Evolutionary conservation across 2,797 vertebrate genomes (phyloP).

Genomic region (Heterohyrax brucei): DNA sequence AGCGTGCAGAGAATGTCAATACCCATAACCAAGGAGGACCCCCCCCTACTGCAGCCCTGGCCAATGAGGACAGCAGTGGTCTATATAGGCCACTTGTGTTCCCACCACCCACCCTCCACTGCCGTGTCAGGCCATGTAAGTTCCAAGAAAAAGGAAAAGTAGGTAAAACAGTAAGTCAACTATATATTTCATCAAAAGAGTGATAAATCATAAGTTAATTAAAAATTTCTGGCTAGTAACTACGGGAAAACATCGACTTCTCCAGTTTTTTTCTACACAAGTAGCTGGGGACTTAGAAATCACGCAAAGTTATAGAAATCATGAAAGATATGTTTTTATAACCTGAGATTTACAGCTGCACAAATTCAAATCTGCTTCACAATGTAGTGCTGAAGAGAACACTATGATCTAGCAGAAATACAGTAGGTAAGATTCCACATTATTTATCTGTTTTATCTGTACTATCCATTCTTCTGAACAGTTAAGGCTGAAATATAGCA

Average conservation of each 20-base stretch:
- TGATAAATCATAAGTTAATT: background rate
- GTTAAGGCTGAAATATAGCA: constrained; percentile 9
- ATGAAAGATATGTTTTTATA: constrained; percentile 57
- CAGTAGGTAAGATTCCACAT: background rate
- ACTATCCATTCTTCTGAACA: background rate
- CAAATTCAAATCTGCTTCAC: constrained; percentile 34
- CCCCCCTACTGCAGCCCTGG: rapidly evolving
- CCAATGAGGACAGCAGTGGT: background rate
- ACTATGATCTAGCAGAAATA: background rate
- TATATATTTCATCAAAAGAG: background rate
- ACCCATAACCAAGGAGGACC: background rate
- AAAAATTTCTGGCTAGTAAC: constrained; percentile 38
- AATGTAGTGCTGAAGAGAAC: background rate
- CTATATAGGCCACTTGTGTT: background rate
- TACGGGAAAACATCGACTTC: constrained; percentile 5
- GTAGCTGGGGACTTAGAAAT: constrained; percentile 37
- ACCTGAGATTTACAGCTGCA: background rate
- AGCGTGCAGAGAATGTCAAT: background rate
- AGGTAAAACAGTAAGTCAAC: background rate
- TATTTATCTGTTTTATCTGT: background rate
- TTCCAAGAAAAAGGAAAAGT: background rate
- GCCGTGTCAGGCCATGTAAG: background rate
- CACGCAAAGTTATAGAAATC: constrained; percentile 40
- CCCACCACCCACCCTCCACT: background rate
- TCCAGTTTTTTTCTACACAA: constrained; percentile 28